phyloP scores from a whole-genome alignment of 1,140 invertebrate species.

The Olivierus martensii region DNA sequence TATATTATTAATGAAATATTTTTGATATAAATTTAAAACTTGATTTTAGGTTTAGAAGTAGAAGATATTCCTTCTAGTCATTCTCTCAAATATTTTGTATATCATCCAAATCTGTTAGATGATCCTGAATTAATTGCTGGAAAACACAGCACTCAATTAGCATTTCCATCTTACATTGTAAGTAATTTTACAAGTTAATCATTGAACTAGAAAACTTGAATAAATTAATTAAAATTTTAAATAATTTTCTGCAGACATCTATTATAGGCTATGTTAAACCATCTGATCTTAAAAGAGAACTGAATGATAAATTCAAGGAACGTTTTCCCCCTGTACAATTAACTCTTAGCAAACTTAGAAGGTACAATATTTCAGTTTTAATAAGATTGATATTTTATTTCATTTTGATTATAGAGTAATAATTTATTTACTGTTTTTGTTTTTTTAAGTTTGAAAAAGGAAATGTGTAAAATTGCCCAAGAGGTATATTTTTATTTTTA shows the following conservation, averaged over 20 bases:
- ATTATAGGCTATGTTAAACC: conserved; percentile 94
- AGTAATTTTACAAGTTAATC: not conserved
- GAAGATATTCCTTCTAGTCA: no score
- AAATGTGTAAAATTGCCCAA: conserved; percentile 84
- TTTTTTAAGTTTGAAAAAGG: conserved; percentile 69
- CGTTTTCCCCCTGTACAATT: conserved; percentile 90
- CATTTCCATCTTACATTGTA: conserved; percentile 90
- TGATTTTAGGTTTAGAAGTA: no score
- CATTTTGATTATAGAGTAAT: not conserved
- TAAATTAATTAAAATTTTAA: no score
- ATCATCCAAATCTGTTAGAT: conserved; percentile 65
- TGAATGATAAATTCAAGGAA: conserved; percentile 93
- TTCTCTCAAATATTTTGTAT: not conserved
- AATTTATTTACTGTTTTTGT: conserved; percentile 1
- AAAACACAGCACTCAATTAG: conserved; percentile 84
- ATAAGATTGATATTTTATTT: not conserved
- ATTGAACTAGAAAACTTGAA: no score
- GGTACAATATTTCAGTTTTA: conserved; percentile 5
- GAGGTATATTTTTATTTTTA: conserved; percentile 1
- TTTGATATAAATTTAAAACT: no score
- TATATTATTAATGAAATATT: no score
- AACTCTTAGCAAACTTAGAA: conserved; percentile 80
- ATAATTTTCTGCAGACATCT: conserved; percentile 39
- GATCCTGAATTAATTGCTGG: conserved; percentile 91
- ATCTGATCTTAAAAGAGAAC: conserved; percentile 90